Evolutionary conservation across 2,113 vertebrate species (phyloP).

Genomic region (Lichenostomus cassidix): DNA sequence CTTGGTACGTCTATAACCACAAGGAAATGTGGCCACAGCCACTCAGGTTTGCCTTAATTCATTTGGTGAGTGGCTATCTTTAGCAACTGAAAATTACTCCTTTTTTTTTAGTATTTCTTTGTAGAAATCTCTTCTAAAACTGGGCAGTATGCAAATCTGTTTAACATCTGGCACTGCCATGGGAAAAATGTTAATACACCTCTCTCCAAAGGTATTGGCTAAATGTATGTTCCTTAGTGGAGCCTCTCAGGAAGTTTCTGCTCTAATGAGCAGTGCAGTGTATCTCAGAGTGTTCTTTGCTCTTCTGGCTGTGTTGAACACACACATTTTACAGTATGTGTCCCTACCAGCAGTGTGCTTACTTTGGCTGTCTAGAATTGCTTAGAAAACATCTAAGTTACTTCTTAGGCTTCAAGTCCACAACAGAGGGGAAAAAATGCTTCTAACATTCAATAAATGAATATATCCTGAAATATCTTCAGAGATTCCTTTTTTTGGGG

Average conservation of each 20-base stretch:
- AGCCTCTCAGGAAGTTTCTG: background rate
- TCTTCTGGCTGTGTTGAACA: background rate
- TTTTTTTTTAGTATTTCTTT: background rate
- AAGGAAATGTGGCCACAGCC: background rate
- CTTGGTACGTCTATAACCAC: background rate
- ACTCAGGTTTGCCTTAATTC: background rate
- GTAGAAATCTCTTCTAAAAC: background rate
- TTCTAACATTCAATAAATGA: background rate
- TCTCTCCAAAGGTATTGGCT: background rate
- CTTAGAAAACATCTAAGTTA: background rate
- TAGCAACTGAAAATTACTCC: background rate
- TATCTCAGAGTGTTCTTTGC: background rate
- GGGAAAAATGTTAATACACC: background rate
- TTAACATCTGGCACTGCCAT: background rate
- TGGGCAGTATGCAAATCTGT: background rate
- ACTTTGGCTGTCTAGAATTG: background rate
- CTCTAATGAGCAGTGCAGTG: background rate
- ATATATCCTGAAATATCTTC: background rate
- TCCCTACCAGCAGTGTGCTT: background rate
- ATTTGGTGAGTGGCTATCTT: background rate
- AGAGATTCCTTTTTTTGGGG: background rate
- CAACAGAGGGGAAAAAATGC: background rate
- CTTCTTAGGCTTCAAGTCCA: background rate
- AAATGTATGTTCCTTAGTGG: background rate
- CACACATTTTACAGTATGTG: background rate